Evolutionary conservation across 92 coral and sea anemone genomes (phyloP), one percentile per base, ranked within the genome.

Genomic region (Epizoanthus rinbou): DNA sequence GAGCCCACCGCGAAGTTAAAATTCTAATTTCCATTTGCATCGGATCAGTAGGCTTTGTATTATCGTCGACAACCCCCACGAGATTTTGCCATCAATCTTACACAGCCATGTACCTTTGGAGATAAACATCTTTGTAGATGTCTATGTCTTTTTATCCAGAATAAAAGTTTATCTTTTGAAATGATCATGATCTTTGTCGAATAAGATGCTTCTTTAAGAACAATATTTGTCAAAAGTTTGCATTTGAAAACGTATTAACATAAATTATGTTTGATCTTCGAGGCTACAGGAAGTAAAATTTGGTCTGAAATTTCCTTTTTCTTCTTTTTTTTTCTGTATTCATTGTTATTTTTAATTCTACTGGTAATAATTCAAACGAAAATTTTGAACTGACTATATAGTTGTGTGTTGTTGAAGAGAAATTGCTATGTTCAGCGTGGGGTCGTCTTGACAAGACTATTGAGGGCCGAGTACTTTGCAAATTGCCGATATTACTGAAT

Each of bases 171-270:
- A 23, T 73, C 79, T 23, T 22, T 19, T 21, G 16, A 56, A 19
- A 56, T 73, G 22, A 73, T 73, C 79, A 73, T 73, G 16, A 52
- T 37, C 59, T 8, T 73, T 47, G 28, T 50, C 59, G 57, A 22
- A 73, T 50, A 6, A 18, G 17, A 39, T 53, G 62, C 24, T 50
- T 47, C 15, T 7, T 25, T 73, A 35, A 53, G 16, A 23, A 9
- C 19, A 75, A 75, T 75, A 45, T 75, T 57, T 75, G 80, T 35
- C 65, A 17, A 57, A 57, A 75, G 66, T 75, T 31, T 56, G 80
- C 57, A 57, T 57, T 75, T 56, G 72, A 57, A 75, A 75, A 57
- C 39, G 43, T 37, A 75, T 75, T 75, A 56, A 33, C 33, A 75
- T 53, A 28, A 45, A 75, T 31, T 75, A 57, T 75, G 67, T 28